Evolutionary conservation across 2,888 invertebrate genomes (phyloP).

Genomic region (Pachydiplax longipennis): DNA sequence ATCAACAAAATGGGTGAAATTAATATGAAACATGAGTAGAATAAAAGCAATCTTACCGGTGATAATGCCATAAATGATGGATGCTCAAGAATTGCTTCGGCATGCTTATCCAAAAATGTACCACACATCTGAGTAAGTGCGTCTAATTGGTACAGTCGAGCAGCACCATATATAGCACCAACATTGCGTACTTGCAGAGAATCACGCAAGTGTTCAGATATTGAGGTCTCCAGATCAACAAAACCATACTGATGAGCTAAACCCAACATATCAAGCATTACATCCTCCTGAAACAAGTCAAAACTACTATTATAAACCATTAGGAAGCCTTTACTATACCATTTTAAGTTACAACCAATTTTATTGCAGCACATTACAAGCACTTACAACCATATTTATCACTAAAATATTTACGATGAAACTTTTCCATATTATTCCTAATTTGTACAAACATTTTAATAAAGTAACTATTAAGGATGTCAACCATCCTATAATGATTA

Average conservation of each 20-base stretch:
- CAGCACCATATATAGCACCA: constrained; percentile 93
- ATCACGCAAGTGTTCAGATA: constrained; percentile 92
- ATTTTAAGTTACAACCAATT: too few species aligned
- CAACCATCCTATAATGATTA: too few species aligned
- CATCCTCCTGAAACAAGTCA: constrained; percentile 56
- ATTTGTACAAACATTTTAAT: too few species aligned
- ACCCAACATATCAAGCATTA: constrained; percentile 71
- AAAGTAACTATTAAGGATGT: too few species aligned
- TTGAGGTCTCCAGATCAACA: constrained; percentile 85
- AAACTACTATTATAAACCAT: too few species aligned
- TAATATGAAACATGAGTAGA: not conserved
- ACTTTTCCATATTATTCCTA: too few species aligned
- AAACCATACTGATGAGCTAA: constrained; percentile 97
- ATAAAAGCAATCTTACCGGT: constrained; percentile 66
- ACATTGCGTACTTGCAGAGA: constrained; percentile 88
- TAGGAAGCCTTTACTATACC: too few species aligned
- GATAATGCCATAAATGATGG: constrained; percentile 86
- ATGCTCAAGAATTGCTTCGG: constrained; percentile 81
- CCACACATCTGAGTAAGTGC: constrained; percentile 79
- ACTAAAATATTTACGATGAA: too few species aligned
- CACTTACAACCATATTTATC: too few species aligned
- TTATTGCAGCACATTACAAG: too few species aligned
- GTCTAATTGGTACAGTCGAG: constrained; percentile 72
- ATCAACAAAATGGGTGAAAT: not conserved
- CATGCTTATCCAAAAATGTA: constrained; percentile 89